Conservation (phyloP, 2,113 vertebrate species). For the Chionomys nivalis region DNA sequence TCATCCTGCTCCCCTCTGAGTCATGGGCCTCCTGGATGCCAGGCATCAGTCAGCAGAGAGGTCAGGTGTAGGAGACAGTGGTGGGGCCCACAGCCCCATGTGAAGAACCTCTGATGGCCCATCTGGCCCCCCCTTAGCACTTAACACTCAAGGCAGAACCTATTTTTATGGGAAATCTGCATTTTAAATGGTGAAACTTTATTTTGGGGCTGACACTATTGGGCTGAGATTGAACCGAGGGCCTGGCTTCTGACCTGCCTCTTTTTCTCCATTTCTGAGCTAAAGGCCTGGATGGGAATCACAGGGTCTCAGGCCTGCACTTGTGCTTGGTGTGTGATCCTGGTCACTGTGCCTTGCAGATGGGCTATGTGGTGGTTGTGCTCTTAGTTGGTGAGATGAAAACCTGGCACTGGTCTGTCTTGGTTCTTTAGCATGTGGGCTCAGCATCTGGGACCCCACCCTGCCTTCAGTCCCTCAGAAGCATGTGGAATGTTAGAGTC, state of each 20-base stretch:
- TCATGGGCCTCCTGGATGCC: not conserved
- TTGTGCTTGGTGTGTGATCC: not conserved
- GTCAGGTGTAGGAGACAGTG: not conserved
- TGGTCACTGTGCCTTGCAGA: not conserved
- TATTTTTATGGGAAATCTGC: not conserved
- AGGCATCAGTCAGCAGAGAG: not conserved
- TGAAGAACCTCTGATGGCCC: not conserved
- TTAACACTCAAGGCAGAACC: not conserved
- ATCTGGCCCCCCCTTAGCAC: fast-evolving
- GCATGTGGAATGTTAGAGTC: not conserved
- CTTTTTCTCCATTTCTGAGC: not conserved
- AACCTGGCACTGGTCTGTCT: not conserved
- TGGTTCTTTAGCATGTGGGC: not conserved
- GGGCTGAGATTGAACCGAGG: not conserved
- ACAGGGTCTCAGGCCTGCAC: not conserved
- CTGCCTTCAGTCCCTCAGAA: not conserved
- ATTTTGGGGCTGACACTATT: not conserved
- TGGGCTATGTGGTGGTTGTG: not conserved
- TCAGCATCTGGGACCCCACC: not conserved
- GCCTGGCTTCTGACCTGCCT: not conserved
- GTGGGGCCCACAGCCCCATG: not conserved
- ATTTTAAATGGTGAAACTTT: not conserved
- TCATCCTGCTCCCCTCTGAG: not conserved
- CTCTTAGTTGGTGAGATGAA: not conserved
- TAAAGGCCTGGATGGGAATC: fast-evolving